phyloP scores from a whole-genome alignment of 2,797 vertebrate species.

The Lepilemur ruficaudatus region DNA sequence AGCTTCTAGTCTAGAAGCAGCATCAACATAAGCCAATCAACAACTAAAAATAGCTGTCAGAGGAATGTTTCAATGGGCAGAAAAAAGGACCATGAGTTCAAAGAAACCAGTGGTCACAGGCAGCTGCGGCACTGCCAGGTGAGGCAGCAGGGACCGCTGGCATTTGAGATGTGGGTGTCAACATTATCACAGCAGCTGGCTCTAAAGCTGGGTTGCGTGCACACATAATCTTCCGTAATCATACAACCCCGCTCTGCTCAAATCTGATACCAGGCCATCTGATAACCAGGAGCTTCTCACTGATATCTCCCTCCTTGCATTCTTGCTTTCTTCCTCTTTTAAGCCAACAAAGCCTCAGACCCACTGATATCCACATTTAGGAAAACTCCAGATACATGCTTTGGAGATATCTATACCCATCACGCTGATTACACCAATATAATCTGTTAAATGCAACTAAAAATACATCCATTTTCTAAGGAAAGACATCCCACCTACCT shows the following conservation, averaged over 20 bases:
- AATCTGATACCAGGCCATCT: neutral
- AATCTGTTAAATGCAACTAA: neutral
- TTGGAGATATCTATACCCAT: neutral
- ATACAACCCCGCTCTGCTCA: neutral
- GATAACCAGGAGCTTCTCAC: neutral
- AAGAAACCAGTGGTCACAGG: neutral
- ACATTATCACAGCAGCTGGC: neutral
- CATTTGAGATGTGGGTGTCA: neutral
- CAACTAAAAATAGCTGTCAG: neutral
- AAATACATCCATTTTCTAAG: neutral
- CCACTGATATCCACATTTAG: neutral
- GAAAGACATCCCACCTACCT: neutral
- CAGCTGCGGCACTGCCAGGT: neutral
- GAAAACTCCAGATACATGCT: neutral
- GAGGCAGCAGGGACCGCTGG: neutral
- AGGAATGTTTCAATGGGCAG: neutral
- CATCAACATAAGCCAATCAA: neutral
- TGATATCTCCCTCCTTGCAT: neutral
- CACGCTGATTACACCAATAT: neutral
- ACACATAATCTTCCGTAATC: too few relatives aligned
- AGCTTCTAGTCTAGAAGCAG: neutral
- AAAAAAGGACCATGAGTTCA: neutral
- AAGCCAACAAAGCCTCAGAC: neutral
- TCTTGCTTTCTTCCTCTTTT: neutral
- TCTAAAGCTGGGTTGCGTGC: neutral